A percentile compares a stretch with the other conserved stretches of the same genome.
Conservation (phyloP, 2,113 vertebrate genomes). For the Ahaetulla prasina region DNA sequence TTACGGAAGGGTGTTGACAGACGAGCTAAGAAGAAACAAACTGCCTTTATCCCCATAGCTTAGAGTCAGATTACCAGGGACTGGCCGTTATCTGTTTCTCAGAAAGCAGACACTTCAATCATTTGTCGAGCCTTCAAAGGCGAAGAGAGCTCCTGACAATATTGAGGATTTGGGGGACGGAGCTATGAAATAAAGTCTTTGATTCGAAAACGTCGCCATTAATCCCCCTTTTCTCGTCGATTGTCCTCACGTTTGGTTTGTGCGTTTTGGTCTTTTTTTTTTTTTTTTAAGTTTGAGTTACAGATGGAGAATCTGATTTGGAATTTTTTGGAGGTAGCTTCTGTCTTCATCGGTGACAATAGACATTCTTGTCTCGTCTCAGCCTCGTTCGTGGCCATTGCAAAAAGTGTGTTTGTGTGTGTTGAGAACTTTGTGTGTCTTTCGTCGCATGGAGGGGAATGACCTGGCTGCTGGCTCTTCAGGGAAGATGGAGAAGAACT, state of each 20-base stretch:
- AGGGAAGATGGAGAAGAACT: neutral
- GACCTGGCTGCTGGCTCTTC: neutral
- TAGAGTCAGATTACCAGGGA: slow-evolving; percentile 98
- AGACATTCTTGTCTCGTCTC: slow-evolving; percentile 2
- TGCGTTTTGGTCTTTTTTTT: neutral
- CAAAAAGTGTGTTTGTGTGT: neutral
- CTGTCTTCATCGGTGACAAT: slow-evolving; percentile 18
- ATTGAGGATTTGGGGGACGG: slow-evolving; percentile 68
- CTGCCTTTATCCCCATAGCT: slow-evolving; percentile 98
- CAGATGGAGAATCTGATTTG: slow-evolving; percentile 58
- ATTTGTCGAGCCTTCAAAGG: slow-evolving; percentile 84
- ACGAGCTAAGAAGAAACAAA: slow-evolving; percentile 97
- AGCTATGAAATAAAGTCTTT: slow-evolving; percentile 77
- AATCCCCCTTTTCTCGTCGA: slow-evolving; percentile 76
- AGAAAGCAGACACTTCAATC: slow-evolving; percentile 87
- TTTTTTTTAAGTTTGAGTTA: slow-evolving; percentile 66
- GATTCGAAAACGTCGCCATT: slow-evolving; percentile 66
- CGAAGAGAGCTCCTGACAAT: slow-evolving; percentile 71
- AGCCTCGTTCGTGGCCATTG: neutral
- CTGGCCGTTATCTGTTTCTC: slow-evolving; percentile 90
- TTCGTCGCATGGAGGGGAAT: neutral
- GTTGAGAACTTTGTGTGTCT: accelerated
- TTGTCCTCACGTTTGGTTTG: slow-evolving; percentile 58
- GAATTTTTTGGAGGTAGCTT: slow-evolving; percentile 20
- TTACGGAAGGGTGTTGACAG: slow-evolving; percentile 99